Percentiles rank a stretch among this genome's conserved stretches.
These are phyloP conservation scores for Hydropsyche betteni DNA, from an alignment of 2,888 invertebrate species.

Conservation along the genomic window DNA sequence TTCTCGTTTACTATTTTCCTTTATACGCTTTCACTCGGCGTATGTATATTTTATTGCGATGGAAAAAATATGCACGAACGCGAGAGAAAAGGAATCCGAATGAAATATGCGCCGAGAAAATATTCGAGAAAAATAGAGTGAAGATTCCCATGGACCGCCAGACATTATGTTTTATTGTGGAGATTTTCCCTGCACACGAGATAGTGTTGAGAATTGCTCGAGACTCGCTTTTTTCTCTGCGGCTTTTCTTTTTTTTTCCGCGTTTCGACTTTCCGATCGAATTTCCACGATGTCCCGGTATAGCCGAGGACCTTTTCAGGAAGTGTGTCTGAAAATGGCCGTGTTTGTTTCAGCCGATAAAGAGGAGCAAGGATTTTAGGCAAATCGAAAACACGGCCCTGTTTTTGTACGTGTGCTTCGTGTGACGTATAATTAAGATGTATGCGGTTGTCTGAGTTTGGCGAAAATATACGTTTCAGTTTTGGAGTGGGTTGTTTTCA, in stretches of 20 bases:
- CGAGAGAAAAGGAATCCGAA: conserved; percentile 26
- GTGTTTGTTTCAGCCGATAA: no score
- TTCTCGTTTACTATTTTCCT: neutral
- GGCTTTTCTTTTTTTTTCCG: neutral
- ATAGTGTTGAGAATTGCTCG: conserved; percentile 19
- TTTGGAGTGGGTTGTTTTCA: no score
- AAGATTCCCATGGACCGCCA: neutral
- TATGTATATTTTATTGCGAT: conserved; percentile 15
- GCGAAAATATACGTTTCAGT: no score
- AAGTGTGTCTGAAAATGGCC: no score
- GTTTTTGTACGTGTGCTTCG: no score
- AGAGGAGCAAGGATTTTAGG: no score
- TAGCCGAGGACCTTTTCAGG: no score
- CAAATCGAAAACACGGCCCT: no score
- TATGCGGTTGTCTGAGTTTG: no score
- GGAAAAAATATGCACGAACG: conserved; percentile 21
- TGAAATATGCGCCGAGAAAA: conserved; percentile 27
- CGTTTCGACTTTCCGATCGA: conserved; percentile 8
- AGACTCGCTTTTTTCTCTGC: neutral
- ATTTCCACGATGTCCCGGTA: neutral
- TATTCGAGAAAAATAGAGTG: conserved; percentile 33
- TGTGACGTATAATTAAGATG: no score
- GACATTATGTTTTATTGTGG: conserved; percentile 30
- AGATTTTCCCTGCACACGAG: conserved; percentile 10
- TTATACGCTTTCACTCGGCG: conserved; percentile 6